Base-by-base conservation (phyloP, 2,113 vertebrate genomes). In the Pygoscelis antarcticus region DNA sequence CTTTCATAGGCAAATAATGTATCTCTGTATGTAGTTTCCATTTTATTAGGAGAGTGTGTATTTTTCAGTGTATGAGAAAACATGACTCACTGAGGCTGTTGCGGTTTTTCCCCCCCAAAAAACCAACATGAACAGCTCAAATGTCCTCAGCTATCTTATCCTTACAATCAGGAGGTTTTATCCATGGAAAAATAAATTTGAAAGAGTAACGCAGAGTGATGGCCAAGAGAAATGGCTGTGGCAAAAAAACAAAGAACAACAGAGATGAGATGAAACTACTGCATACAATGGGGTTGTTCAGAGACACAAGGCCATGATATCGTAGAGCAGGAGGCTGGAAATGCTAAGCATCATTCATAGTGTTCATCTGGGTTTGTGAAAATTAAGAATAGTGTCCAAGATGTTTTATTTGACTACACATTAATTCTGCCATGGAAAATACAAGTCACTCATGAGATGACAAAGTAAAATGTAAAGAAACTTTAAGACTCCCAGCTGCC, bases 11-110 rank as follows among this genome's bases (percentile, higher is more conserved):
- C 85, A 76, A 92, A 91, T 82, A 11, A 96, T 89, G 3, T 42
- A 19, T 76, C 29, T 81, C 18, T 77, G 16, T 75, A 40, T 32
- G 7, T 36, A 69, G 49, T 61, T 92, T 69, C 23, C 57, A 58
- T 95, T 93, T 93, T 92, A 81, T 83, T 72, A 69, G 51, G 30
- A 64, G 19, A 72, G 47, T 47, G 19, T 32, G 23, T 60, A 27
- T 47, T 89, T 95, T 91, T 81, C 89, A 87, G 32, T 85, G 32
- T 46, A 52, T 72, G 25, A 68, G 62, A 94, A 95, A 90, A 78
- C 6, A 60, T 68, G 72, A 92, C 32, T 92, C 47, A 27, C 12
- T 55, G 47, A 78, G 26, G 65, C 40, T 70, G 10, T 42, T 79
- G 77, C 8, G 6, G 4, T 29, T 95, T 55, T 27, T 18, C n/a